phyloP scores from a whole-genome alignment of 2,888 invertebrate genomes.

The Glaucopsyche alexis region DNA sequence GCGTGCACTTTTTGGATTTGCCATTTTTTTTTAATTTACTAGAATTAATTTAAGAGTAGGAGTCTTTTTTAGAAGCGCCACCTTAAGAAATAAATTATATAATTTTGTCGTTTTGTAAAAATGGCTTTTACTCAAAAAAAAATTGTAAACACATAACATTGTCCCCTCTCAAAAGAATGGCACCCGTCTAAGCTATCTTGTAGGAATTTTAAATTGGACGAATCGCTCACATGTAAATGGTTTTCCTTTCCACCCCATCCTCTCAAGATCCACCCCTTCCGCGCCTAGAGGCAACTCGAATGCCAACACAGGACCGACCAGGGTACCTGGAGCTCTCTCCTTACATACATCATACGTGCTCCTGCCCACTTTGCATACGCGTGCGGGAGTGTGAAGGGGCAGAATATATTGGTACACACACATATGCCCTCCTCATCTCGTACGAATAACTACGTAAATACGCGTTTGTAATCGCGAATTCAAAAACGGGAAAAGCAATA shows the following conservation, averaged over 20 bases:
- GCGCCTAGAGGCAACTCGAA: slow-evolving; percentile 79
- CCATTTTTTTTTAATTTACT: too few relatives aligned
- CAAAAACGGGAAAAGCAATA: slow-evolving; percentile 79
- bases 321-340: slow-evolving; percentile 59
- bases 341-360: slow-evolving; percentile 66
- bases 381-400: slow-evolving; percentile 53
- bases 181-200: slow-evolving; percentile 79
- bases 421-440: slow-evolving; percentile 63
- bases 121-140: not conserved
- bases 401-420: slow-evolving; percentile 60
- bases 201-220: slow-evolving; percentile 82
- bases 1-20: too few relatives aligned
- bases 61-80: too few relatives aligned
- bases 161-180: slow-evolving; percentile 76
- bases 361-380: slow-evolving; percentile 58
- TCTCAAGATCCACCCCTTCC: slow-evolving; percentile 76
- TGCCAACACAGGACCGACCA: slow-evolving; percentile 77
- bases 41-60: too few relatives aligned
- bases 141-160: slow-evolving; percentile 36
- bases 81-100: too few relatives aligned
- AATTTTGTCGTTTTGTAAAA: too few relatives aligned
- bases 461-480: slow-evolving; percentile 74
- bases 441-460: slow-evolving; percentile 78
- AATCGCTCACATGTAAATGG: slow-evolving; percentile 82
- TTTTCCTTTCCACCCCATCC: slow-evolving; percentile 81